Evolutionary conservation across 2,888 invertebrate genomes (phyloP).

Genomic region (Phengaris alcon): DNA sequence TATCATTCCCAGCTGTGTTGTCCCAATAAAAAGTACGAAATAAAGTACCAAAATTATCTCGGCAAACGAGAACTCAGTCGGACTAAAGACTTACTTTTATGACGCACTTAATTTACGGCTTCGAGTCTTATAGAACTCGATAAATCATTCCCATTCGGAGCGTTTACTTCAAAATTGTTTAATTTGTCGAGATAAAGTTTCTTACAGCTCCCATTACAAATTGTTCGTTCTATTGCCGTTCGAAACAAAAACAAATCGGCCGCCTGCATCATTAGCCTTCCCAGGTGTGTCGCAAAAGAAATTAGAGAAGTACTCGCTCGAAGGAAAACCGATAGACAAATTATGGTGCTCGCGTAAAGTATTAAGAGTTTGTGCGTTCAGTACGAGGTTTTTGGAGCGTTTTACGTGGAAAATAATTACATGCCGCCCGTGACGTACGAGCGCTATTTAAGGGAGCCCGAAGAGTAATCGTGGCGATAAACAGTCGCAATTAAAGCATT

Average conservation of each 20-base stretch:
- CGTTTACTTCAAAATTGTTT: constrained; percentile 26
- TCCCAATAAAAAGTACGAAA: neutral
- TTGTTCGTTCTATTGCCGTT: constrained; percentile 29
- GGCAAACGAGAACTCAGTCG: constrained; percentile 14
- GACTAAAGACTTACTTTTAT: constrained; percentile 24
- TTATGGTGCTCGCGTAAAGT: constrained; percentile 58
- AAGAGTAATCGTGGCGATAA: constrained; percentile 75
- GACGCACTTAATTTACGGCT: constrained; percentile 27
- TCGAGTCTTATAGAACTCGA: constrained; percentile 28
- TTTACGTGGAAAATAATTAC: constrained; percentile 75
- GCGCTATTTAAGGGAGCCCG: constrained; percentile 72
- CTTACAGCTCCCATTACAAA: constrained; percentile 28
- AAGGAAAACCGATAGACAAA: constrained; percentile 60
- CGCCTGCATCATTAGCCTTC: constrained; percentile 36
- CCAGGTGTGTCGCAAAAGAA: constrained; percentile 39
- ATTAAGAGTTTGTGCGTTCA: constrained; percentile 48
- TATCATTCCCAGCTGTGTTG: neutral
- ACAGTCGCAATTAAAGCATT: constrained; percentile 77
- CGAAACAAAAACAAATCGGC: constrained; percentile 35
- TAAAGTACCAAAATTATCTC: constrained; percentile 7
- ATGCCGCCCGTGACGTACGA: constrained; percentile 72
- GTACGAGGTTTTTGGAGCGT: constrained; percentile 66
- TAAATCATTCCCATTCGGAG: constrained; percentile 27
- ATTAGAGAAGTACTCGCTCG: constrained; percentile 36
- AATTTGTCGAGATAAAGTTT: constrained; percentile 28